Evolutionary conservation across 2,113 vertebrate genomes (phyloP), one percentile per base, ranked within the genome.

Genomic region (Colossoma macropomum): DNA sequence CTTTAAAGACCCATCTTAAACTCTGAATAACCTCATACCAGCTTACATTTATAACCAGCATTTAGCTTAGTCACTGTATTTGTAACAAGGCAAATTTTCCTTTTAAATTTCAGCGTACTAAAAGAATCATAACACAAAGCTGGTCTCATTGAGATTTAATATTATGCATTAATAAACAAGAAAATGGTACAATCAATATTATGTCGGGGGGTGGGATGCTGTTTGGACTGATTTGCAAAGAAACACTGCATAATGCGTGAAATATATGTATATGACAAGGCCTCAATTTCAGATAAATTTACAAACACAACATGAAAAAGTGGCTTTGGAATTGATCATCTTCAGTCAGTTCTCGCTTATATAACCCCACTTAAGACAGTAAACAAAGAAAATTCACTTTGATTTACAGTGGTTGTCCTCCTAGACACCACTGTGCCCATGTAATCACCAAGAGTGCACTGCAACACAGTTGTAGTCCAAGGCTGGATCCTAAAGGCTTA

Each of bases 71-170:
- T 38, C 34, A 38, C 34, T 3, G 7, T 38, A 7, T 38, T 38
- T 38, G 34, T 38, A 38, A 38, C 34, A 38, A 7, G 34, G 7
- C 34, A 38, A 38, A 38, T 38, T 4, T 38, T 38, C 4, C 4
- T 45, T 45, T 45, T 45, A 45, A 5, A 45, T 56, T 23, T 4
- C 52, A 54, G 48, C 13, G 23, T 63, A 79, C 25, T 21, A 50
- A 71, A 38, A 48, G 41, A 75, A 74, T 50, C 86, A 93, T 91
- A 94, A 94, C 77, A 65, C 80, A 80, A 45, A 93, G 93, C 90
- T 96, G 94, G 91, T 95, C 94, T 97, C 95, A 95, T 94, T 94
- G 95, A 96, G 95, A 93, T 94, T 95, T 96, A 93, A 94, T 97
- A 95, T 95, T 95, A 94, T 95, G 95, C 93, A 95, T 87, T 89